These are phyloP conservation scores for Prietella phreatophila DNA, from an alignment of 2,113 vertebrate species.

Conservation along the genomic window DNA sequence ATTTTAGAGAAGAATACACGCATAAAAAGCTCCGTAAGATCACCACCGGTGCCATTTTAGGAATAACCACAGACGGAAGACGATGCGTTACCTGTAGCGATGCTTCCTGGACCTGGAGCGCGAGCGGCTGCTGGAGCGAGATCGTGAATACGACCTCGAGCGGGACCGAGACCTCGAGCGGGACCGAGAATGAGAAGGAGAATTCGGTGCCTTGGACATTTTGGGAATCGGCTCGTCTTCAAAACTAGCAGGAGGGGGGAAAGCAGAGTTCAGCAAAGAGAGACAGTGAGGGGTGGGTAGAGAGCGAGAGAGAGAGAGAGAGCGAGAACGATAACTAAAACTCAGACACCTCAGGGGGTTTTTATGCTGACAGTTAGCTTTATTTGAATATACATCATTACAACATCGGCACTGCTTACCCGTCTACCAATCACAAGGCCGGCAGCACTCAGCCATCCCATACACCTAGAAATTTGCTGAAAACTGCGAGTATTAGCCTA, in stretches of 20 bases:
- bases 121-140: constrained; percentile 87
- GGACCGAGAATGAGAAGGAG: constrained; percentile 86
- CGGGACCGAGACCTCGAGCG: constrained; percentile 85
- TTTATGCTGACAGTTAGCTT: neutral
- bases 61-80: neutral
- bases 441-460: neutral
- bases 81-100: constrained; percentile 82
- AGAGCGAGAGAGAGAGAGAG: neutral
- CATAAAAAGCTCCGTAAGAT: neutral
- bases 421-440: neutral
- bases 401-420: too few relatives aligned
- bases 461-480: neutral
- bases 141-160: constrained; percentile 91
- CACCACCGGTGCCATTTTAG: neutral
- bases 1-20: neutral
- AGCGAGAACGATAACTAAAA: neutral
- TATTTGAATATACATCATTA: neutral
- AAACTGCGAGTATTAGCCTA: neutral
- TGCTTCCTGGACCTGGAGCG: constrained; percentile 91
- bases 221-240: constrained; percentile 55
- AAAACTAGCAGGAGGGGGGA: constrained; percentile 46
- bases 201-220: constrained; percentile 94
- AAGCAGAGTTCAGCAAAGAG: constrained; percentile 36
- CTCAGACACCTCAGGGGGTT: neutral
- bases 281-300: neutral